Base-by-base conservation (phyloP, 1,140 invertebrate genomes). In the Diploscapter pachys region DNA sequence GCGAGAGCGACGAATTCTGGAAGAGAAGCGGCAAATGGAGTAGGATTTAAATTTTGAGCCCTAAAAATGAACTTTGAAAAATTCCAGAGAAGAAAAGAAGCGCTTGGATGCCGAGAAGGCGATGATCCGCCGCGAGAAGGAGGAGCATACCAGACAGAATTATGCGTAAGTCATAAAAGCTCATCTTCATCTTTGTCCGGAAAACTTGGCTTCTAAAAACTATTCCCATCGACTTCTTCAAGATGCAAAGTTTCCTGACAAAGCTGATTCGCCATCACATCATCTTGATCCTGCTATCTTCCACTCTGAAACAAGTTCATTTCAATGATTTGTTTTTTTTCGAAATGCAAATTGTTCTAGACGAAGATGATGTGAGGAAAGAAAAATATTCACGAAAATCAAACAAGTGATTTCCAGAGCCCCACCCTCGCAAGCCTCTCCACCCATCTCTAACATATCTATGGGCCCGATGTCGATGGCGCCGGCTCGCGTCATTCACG, bases 91-190 rank as follows among this genome's bases (percentile, higher is more conserved):
- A 61, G 82, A 83, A 66, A 75, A 72, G 61, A 70, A 71, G 3
- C 70, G 81, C 59, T 66, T 82, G 3, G 79, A 82, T 48, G 83
- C 81, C 0, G 81, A 82, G 63, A 80, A 71, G 61, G 73, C 69
- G 4, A 13, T 77, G 5, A 57, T 77, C 62, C 68, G 65, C 50
- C 57, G 71, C 51, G 68, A 75, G 57, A 72, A 54, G 31, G 31
- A 31, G 31, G 31, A 31, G 31, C 31, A 31, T 31, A 31, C 31
- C 31, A 31, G 31, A 31, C 31, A 31, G 31, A 31, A 31, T 31
- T 31, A 31, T 31, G 31, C 31, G 31, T 31, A 31, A 31, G 31
- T 31, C 31, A 31, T 31, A 31, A 31, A 31, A 31, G 31, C 31
- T 31, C 31, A 31, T 31, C 31, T 31, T 31, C 31, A 31, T 31